These are phyloP conservation scores for Prorops nasuta DNA, from an alignment of 1,140 invertebrate genomes.

Conservation along the genomic window DNA sequence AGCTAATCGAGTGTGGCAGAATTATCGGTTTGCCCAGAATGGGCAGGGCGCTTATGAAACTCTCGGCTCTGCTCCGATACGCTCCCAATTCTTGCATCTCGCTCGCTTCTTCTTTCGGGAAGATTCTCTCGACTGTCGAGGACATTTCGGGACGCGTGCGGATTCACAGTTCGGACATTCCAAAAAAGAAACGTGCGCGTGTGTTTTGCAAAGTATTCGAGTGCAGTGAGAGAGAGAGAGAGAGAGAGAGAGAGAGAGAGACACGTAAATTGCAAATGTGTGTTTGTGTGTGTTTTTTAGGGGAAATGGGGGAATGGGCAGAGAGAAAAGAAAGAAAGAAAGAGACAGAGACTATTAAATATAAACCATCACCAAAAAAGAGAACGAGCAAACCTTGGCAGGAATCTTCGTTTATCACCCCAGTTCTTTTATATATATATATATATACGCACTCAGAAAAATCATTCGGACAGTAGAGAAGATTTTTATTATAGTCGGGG, in stretches of 20 bases:
- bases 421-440: no score
- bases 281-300: conserved; percentile 15
- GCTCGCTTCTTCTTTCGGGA: no score
- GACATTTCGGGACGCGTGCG: no score
- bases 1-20: conserved; percentile 48
- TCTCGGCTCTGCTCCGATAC: no score
- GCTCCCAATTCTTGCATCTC: no score
- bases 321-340: conserved; percentile 30
- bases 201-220: no score
- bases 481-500: not conserved
- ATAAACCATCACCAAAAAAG: conserved; percentile 30
- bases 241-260: conserved; percentile 18
- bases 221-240: conserved; percentile 17
- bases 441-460: no score
- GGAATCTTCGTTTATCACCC: conserved; percentile 30
- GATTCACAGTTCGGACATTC: no score
- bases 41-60: no score
- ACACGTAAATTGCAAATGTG: not conserved
- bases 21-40: conserved; percentile 31
- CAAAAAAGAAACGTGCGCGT: no score
- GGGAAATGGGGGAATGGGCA: conserved; percentile 24
- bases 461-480: no score
- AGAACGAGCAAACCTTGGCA: conserved; percentile 13
- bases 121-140: no score
- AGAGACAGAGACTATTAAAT: conserved; percentile 48